phyloP scores from a whole-genome alignment of 53 echinoderm and acorn worm species.

The Apostichopus leukothele region DNA sequence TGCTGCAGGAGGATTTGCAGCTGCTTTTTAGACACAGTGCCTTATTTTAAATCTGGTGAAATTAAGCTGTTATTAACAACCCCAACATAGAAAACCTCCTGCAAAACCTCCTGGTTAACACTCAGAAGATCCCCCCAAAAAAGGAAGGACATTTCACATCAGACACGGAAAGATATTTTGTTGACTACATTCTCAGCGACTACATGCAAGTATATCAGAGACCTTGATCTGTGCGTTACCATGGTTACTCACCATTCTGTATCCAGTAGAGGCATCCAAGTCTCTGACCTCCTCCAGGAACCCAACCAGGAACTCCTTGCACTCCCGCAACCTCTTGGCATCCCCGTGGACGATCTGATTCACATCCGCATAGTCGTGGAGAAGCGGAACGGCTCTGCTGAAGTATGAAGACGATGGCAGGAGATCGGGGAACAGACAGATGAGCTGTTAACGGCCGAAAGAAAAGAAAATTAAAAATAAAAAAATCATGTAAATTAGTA shows the following conservation, averaged over 20 bases:
- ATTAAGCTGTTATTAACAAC: too few relatives aligned
- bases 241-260: slow-evolving; percentile 69
- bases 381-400: slow-evolving; percentile 78
- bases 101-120: too few relatives aligned
- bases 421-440: slow-evolving; percentile 87
- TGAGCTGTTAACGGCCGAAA: slow-evolving; percentile 61
- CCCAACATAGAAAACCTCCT: too few relatives aligned
- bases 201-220: background rate
- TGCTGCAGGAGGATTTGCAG: too few relatives aligned
- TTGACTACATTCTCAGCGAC: too few relatives aligned
- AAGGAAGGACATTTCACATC: too few relatives aligned
- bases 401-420: slow-evolving; percentile 84
- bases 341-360: slow-evolving; percentile 75
- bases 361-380: slow-evolving; percentile 94
- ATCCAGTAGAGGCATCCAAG: slow-evolving; percentile 66
- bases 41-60: too few relatives aligned
- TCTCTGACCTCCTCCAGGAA: slow-evolving; percentile 78
- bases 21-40: too few relatives aligned
- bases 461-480: too few relatives aligned
- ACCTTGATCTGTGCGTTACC: background rate
- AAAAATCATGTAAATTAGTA: too few relatives aligned
- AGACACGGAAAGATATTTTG: too few relatives aligned
- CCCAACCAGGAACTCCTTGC: slow-evolving; percentile 67
- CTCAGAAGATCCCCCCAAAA: too few relatives aligned
- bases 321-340: slow-evolving; percentile 58